These are phyloP conservation scores for Oedothorax gibbosus DNA, from an alignment of 1,140 invertebrate species.

Conservation along the genomic window DNA sequence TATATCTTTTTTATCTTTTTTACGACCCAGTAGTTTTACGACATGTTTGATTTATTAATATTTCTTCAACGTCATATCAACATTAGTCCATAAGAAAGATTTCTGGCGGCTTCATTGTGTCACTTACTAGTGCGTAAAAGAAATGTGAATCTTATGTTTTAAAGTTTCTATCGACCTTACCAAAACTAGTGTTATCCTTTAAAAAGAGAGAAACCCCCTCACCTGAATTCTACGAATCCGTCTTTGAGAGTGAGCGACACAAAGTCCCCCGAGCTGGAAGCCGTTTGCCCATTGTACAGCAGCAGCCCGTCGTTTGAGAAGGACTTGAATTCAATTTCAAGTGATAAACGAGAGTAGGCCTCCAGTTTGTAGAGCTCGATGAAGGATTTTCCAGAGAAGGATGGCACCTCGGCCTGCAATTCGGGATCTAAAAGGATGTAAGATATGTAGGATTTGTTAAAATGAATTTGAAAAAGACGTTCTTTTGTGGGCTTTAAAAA, in stretches of 20 bases:
- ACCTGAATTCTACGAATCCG: constrained; percentile 61
- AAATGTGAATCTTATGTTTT: too few relatives aligned
- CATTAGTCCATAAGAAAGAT: too few relatives aligned
- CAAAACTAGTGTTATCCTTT: too few relatives aligned
- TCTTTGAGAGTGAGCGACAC: constrained; percentile 81
- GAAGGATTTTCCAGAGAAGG: constrained; percentile 71
- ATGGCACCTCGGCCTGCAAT: constrained; percentile 64
- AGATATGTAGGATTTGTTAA: neutral
- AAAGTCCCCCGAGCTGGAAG: constrained; percentile 88
- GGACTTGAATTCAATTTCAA: constrained; percentile 90
- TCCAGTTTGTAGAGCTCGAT: constrained; percentile 75
- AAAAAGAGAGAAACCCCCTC: too few relatives aligned
- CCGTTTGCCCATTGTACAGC: constrained; percentile 88
- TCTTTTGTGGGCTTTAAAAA: too few relatives aligned
- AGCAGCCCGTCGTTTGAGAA: constrained; percentile 87
- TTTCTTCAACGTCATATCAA: too few relatives aligned
- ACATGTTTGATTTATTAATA: too few relatives aligned
- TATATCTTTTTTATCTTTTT: too few relatives aligned
- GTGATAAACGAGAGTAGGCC: constrained; percentile 85
- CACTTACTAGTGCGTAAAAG: too few relatives aligned
- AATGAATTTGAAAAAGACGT: neutral
- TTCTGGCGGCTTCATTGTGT: too few relatives aligned
- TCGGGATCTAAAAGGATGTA: constrained; percentile 9
- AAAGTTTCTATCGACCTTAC: too few relatives aligned
- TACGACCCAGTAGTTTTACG: too few relatives aligned